phyloP scores from a whole-genome alignment of 1,140 invertebrate species.

The Brachionus calyciflorus region DNA sequence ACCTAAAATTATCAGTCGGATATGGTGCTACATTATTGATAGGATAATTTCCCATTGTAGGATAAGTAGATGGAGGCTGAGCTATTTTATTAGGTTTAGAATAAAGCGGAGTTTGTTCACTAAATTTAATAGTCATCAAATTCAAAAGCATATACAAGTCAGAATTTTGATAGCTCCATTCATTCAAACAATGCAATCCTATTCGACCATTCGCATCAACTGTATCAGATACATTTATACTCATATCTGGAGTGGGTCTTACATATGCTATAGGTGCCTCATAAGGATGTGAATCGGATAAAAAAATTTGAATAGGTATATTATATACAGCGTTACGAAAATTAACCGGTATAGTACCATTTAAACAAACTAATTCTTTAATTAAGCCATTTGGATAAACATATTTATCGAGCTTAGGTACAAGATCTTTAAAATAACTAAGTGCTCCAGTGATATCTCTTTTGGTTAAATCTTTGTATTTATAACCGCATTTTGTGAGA shows the following conservation, averaged over 20 bases:
- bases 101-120: constrained; percentile 90
- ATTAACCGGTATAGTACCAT: constrained; percentile 85
- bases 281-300: constrained; percentile 93
- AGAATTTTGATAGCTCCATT: constrained; percentile 81
- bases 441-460: not conserved
- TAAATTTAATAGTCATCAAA: constrained; percentile 86
- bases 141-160: constrained; percentile 81
- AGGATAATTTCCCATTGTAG: constrained; percentile 75
- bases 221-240: constrained; percentile 85
- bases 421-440: constrained; percentile 41
- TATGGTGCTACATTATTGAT: too few relatives aligned
- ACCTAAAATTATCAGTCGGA: constrained; percentile 15
- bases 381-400: constrained; percentile 70
- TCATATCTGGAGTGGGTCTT: constrained; percentile 89
- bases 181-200: constrained; percentile 91
- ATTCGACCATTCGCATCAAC: constrained; percentile 93
- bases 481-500: constrained; percentile 8
- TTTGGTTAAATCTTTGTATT: constrained; percentile 44
- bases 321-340: constrained; percentile 82
- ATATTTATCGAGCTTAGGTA: not conserved
- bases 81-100: constrained; percentile 54
- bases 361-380: constrained; percentile 77
- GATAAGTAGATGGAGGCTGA: not conserved
- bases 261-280: constrained; percentile 97
- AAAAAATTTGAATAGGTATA: constrained; percentile 92